Evolutionary conservation across 2,888 invertebrate genomes (phyloP), one percentile per base, ranked within the genome.

Genomic region (Poecilobothrus nobilitatus): DNA sequence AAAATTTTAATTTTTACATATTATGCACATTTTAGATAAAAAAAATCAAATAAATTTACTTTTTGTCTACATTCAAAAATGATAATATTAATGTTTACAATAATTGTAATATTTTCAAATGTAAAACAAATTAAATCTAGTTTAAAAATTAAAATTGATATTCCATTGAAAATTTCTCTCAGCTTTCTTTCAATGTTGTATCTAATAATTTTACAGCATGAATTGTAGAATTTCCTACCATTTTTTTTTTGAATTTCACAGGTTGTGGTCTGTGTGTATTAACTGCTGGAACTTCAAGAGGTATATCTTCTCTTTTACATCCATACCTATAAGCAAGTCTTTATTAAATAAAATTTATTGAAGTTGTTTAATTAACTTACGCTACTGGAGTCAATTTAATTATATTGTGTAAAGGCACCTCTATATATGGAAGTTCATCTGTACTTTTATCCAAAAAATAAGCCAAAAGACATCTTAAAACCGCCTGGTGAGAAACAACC

Each of bases 311-410:
- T 79, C 97, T 92, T 76, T 95, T 91, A 82, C 98, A 99, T 63
- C 98, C 98, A 81, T 99, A 99, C 53, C 53, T 53, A 12, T 53
- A 53, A 53, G 2, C 7, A 9, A 18, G 9, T 37, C 6, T 18
- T 53, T 53, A 53, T 53, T 53, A 15, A 41, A 41, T 2, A 41
- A 41, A 12, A 3, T 18, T n/a, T n/a, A 37, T 37, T 8, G 9
- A 37, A 37, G 7, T 10, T 37, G 5, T 27, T 27, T 5, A 27
- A 37, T 10, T 3, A 4, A 53, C 53, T 53, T 53, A 53, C 53
- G 99, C 98, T 44, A 97, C 94, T 4, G 98, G 98, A 22, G 97
- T 98, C 78, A 99, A 84, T 83, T 97, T 97, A 80, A 98, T 95
- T 75, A 98, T 91, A 67, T 96, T 94, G 83, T 99, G 98, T 70